A percentile compares a stretch with the other conserved stretches of the same genome.
These are phyloP conservation scores for Tupaia chinensis DNA, from an alignment of 2,113 vertebrate species.

Conservation along the genomic window DNA sequence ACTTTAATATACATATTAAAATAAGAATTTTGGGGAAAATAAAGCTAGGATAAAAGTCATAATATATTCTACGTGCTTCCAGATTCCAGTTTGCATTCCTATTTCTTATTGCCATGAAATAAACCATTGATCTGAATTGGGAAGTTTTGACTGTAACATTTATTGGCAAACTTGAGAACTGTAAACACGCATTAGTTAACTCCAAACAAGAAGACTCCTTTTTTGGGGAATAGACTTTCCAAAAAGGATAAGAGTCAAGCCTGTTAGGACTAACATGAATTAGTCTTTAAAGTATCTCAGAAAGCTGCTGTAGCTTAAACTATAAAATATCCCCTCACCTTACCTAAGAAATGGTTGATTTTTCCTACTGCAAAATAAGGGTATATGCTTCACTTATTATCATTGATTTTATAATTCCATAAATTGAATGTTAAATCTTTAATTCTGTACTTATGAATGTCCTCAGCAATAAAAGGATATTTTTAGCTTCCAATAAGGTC, in stretches of 20 bases:
- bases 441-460: neutral
- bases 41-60: conserved; percentile 73
- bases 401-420: conserved; percentile 45
- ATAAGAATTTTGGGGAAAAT: conserved; percentile 74
- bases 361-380: conserved; percentile 50
- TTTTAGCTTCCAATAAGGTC: conserved; percentile 30
- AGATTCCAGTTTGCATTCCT: conserved; percentile 54
- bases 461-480: neutral
- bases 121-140: conserved; percentile 35
- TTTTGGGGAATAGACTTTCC: conserved; percentile 39
- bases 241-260: conserved; percentile 24
- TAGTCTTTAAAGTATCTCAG: neutral
- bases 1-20: conserved; percentile 73
- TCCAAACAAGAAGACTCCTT: conserved; percentile 52
- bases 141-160: neutral
- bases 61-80: conserved; percentile 47
- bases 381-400: neutral
- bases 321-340: neutral
- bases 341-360: conserved; percentile 42
- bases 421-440: neutral
- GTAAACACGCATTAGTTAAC: conserved; percentile 67
- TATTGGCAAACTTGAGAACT: conserved; percentile 28
- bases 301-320: conserved; percentile 44
- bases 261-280: conserved; percentile 51
- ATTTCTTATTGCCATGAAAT: conserved; percentile 64